These are phyloP conservation scores for Cerceris rybyensis DNA, from an alignment of 2,888 invertebrate genomes.

Conservation along the genomic window DNA sequence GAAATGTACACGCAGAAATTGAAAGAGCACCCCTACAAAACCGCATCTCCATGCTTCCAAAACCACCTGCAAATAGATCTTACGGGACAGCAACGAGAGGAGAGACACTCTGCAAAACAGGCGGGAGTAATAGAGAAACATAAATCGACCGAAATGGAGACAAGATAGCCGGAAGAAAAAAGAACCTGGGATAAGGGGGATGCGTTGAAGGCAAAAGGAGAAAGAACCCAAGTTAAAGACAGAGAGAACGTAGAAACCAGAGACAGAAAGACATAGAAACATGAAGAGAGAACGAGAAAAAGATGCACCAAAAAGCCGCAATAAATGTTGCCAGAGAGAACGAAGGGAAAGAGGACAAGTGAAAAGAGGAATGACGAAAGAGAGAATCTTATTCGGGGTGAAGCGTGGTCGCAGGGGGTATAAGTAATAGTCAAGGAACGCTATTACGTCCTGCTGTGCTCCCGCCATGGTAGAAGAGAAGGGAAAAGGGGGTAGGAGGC, in stretches of 20 bases:
- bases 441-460: conserved; percentile 69
- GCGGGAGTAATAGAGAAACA: neutral
- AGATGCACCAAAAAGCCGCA: neutral
- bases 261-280: neutral
- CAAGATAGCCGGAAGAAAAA: conserved; percentile 2
- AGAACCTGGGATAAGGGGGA: neutral
- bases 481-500: conserved; percentile 52
- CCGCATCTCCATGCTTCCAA: too few relatives aligned
- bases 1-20: too few relatives aligned
- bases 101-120: neutral
- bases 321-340: conserved; percentile 27
- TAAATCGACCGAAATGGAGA: neutral
- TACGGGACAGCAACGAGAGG: too few relatives aligned
- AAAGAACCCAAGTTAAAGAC: neutral
- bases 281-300: neutral
- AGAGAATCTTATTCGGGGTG: conserved; percentile 66
- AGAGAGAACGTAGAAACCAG: too few relatives aligned
- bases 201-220: neutral
- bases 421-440: conserved; percentile 72
- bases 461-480: conserved; percentile 45
- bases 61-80: too few relatives aligned
- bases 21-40: too few relatives aligned
- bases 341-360: conserved; percentile 13
- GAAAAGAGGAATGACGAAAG: conserved; percentile 46
- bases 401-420: conserved; percentile 63